These are phyloP conservation scores for Telmatochromis sp. DNA, from an alignment of 2,113 vertebrate genomes.

Conservation along the genomic window DNA sequence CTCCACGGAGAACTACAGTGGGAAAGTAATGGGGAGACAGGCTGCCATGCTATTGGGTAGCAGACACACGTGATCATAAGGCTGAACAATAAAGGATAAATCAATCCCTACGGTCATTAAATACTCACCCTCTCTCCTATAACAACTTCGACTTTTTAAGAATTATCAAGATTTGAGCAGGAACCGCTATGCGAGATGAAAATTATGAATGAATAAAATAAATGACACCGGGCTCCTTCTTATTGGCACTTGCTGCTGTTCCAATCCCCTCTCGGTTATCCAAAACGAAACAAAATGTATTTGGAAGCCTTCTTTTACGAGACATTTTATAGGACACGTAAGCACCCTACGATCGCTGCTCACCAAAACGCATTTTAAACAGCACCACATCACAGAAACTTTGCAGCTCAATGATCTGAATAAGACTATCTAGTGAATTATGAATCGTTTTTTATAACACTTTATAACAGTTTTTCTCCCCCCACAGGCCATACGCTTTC, in stretches of 20 bases:
- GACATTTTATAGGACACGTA: slow-evolving; percentile 64
- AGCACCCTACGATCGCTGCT: slow-evolving; percentile 41
- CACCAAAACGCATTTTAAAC: slow-evolving; percentile 44
- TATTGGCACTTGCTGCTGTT: neutral
- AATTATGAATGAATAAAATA: neutral
- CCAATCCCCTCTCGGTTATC: neutral
- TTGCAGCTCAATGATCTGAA: neutral
- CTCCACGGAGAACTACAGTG: slow-evolving; percentile 88
- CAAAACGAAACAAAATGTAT: slow-evolving; percentile 43
- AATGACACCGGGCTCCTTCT: neutral
- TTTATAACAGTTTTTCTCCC: neutral
- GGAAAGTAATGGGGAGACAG: slow-evolving; percentile 88
- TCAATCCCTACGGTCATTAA: slow-evolving; percentile 95
- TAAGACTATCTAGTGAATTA: neutral
- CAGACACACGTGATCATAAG: slow-evolving; percentile 79
- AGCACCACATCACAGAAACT: slow-evolving; percentile 9
- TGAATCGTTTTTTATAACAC: neutral
- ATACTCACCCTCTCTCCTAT: slow-evolving; percentile 87
- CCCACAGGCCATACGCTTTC: neutral
- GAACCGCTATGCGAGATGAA: neutral
- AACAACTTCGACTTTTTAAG: slow-evolving; percentile 84
- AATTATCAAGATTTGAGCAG: slow-evolving; percentile 66
- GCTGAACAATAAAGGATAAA: slow-evolving; percentile 99
- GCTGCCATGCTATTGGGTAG: slow-evolving; percentile 81
- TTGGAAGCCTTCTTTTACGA: slow-evolving; percentile 59